Base-by-base conservation (phyloP, 2,888 invertebrate species). In the Caenorhabditis sulstoni region DNA sequence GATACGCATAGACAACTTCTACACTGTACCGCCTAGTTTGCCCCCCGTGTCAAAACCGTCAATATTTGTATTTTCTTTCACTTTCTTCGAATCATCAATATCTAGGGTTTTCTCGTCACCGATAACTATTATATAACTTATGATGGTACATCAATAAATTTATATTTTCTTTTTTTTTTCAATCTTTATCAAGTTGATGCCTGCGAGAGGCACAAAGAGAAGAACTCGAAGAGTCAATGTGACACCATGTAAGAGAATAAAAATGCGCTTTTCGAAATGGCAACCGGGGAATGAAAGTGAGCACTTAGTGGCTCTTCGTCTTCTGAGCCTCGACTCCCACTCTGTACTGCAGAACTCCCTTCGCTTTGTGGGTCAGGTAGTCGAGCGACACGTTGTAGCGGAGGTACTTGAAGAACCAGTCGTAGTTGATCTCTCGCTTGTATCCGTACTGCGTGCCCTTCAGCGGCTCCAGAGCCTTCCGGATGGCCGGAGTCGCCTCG, bases 331-430 rank as follows among this genome's bases (percentile, higher is more conserved):
- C 82, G 12, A 80, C 84, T 47, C 82, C 82, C 22, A 74, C 50
- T 39, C 82, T 52, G 81, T 89, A 89, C 66, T 86, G 87, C 16
- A 89, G 80, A 37, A 89, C 82, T 20, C 89, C 89, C 50, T 86
- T 87, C 62, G 88, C 87, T 62, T 86, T 84, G 58, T 88, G 87
- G 41, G 87, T 81, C 66, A 89, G 66, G 70, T 88, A 89, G 57
- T 89, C 88, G 53, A 89, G 77, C 22, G 75, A 78, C 68, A 87
- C 67, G 78, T 89, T 89, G 66, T 81, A 85, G 55, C 66, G 47
- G 29, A 88, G 81, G 79, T 88, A 88, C 73, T 88, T 84, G 75
- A 84, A 83, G 65, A 88, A 81, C 79, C 86, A 87, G 71, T 87
- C 79, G 79, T 86, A 86, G 80, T 83, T 86, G 39, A 77, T 81